phyloP scores from a whole-genome alignment of 2,888 invertebrate species.

The Morinoia aosen region DNA sequence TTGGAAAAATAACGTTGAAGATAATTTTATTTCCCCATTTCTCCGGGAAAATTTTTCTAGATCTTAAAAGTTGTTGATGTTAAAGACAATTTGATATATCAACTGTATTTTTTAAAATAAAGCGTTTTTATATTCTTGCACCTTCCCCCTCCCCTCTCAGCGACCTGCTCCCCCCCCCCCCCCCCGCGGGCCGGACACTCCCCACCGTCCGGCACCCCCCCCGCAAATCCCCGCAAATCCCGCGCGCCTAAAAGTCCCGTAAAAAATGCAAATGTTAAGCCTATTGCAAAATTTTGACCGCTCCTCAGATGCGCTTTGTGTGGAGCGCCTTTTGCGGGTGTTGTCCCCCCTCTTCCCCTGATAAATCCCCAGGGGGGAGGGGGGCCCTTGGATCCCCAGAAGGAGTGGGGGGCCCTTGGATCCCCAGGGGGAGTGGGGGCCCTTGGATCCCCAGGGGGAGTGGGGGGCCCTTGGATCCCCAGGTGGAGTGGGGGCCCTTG shows the following conservation, averaged over 20 bases:
- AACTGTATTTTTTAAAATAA: too few relatives aligned
- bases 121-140: too few relatives aligned
- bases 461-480: not conserved
- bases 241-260: constrained; percentile 18
- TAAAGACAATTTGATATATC: too few relatives aligned
- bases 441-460: not conserved
- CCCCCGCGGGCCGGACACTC: not conserved
- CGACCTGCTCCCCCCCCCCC: not conserved
- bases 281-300: constrained; percentile 23
- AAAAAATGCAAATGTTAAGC: constrained; percentile 39
- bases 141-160: too few relatives aligned
- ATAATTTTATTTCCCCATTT: too few relatives aligned
- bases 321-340: not conserved
- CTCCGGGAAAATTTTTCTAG: too few relatives aligned
- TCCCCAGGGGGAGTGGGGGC: not conserved
- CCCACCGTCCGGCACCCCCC: not conserved
- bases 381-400: not conserved
- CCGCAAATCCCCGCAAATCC: not conserved
- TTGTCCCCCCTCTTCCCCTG: too few relatives aligned
- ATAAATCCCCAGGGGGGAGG: not conserved
- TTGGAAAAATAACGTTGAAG: too few relatives aligned
- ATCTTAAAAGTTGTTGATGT: too few relatives aligned
- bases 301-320: not conserved
- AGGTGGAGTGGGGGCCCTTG: not conserved
- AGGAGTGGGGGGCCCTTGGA: not conserved